Evolutionary conservation across 2,888 invertebrate genomes (phyloP).

Genomic region (Colletes collaris): DNA sequence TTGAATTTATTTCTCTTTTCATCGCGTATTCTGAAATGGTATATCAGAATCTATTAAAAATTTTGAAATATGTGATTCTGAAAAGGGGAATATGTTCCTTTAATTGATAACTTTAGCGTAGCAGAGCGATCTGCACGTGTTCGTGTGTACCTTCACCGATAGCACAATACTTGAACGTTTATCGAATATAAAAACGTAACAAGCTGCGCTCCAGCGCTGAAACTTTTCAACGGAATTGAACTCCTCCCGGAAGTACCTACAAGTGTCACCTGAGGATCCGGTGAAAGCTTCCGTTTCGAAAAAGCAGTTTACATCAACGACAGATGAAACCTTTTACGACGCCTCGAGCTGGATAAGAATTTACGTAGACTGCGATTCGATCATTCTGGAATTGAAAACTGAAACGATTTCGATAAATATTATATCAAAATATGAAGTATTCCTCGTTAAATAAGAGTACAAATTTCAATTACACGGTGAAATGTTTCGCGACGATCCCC

Average conservation of each 20-base stretch:
- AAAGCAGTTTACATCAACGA: background rate
- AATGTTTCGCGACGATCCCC: too few relatives aligned
- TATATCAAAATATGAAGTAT: too few relatives aligned
- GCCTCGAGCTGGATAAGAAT: too few relatives aligned
- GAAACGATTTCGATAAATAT: too few relatives aligned
- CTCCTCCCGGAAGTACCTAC: conserved; percentile 36
- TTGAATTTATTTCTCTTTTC: too few relatives aligned
- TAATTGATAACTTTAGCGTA: conserved; percentile 41
- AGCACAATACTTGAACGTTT: conserved; percentile 32
- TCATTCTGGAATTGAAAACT: too few relatives aligned
- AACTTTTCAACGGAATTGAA: conserved; percentile 32
- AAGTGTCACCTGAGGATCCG: conserved; percentile 16
- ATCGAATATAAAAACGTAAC: conserved; percentile 54
- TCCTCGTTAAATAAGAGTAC: too few relatives aligned
- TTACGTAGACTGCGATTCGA: too few relatives aligned
- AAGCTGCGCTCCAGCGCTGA: conserved; percentile 4
- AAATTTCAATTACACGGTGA: too few relatives aligned
- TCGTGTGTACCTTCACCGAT: background rate
- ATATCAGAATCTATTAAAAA: too few relatives aligned
- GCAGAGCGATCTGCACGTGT: background rate
- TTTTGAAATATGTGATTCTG: too few relatives aligned
- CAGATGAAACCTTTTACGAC: conserved; percentile 7
- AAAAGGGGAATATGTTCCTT: background rate
- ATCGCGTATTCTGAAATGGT: too few relatives aligned
- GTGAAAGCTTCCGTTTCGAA: background rate